Base-by-base conservation (phyloP, 2,797 vertebrate species). In the Nannoperca australis region DNA sequence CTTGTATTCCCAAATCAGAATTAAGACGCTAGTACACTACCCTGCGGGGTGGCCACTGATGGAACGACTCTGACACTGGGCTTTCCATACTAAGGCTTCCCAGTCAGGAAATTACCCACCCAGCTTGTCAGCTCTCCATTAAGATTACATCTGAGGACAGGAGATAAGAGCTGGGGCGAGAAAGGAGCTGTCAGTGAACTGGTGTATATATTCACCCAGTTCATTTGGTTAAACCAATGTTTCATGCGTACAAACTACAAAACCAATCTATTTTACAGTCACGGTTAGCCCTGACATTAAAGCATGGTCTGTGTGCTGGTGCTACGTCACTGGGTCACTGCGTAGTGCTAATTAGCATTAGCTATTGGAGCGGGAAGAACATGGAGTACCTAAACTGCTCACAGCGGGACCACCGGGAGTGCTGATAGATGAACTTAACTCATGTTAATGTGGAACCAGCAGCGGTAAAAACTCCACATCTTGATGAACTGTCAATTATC, bases 41-140 rank as follows among this genome's bases (percentile, higher is more conserved):
- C 79, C 85, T 70, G 66, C 10, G 22, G 85, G 73, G 45, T 64
- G 51, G 47, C 11, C 42, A 14, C 61, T 85, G 85, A 86, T 59
- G 58, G 76, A 85, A 55, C 22, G 11, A 63, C 75, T 85, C 73
- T 76, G 87, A 91, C 83, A 86, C 56, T 58, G 74, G 76, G 55
- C 66, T 80, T 59, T 78, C 80, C 77, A 65, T 71, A 22, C 55
- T 10, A 14, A 73, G 78, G 71, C 62, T 73, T 76, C 69, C 78
- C 69, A 80, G 65, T 86, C 79, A 85, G 85, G 85, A 84, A 85
- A 90, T 86, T 75, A 86, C 71, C 73, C 69, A 54, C 79, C 60
- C 62, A 59, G 49, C 79, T 60, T 83, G 85, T 82, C 72, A 85
- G 76, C 64, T 59, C 70, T 74, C 76, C 63, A 51, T 67, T 3